These are phyloP conservation scores for Drosophila mojavensis DNA, from an alignment of 1,140 invertebrate genomes.

Conservation along the genomic window DNA sequence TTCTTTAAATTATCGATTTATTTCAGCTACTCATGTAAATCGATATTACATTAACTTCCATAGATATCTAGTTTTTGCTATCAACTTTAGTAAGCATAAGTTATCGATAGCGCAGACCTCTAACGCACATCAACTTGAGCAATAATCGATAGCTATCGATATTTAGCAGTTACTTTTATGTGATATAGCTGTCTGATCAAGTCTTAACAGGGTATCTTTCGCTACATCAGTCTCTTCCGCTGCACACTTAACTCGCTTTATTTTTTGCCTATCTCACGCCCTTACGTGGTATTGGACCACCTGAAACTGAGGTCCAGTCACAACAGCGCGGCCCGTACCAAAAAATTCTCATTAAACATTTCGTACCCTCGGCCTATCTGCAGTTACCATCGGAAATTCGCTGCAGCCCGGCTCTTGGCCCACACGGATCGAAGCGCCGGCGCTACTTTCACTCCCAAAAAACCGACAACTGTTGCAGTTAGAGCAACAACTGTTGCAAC, in stretches of 20 bases:
- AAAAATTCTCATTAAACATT: conserved; percentile 26
- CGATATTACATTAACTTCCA: too few species aligned
- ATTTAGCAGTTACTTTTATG: background rate
- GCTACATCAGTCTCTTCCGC: background rate
- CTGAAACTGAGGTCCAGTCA: conserved; percentile 42
- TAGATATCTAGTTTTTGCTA: background rate
- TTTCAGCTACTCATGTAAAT: too few species aligned
- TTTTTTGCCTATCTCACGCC: conserved; percentile 54
- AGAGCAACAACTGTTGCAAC: conserved; percentile 2
- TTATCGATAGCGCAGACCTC: too few species aligned
- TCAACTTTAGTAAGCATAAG: too few species aligned
- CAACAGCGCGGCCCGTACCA: background rate
- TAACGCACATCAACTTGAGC: too few species aligned
- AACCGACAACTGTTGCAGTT: conserved; percentile 1
- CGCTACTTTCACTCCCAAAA: conserved; percentile 70
- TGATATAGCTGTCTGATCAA: background rate
- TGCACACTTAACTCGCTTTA: background rate
- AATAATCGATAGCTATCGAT: background rate
- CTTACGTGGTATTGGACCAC: conserved; percentile 53
- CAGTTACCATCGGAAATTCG: conserved; percentile 34
- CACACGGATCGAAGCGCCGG: conserved; percentile 48
- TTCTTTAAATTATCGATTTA: too few species aligned
- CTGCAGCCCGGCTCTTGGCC: conserved; percentile 32
- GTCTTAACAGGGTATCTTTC: background rate
- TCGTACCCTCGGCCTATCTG: conserved; percentile 42